These are phyloP conservation scores for Chrysotoxum bicinctum DNA, from an alignment of 2,888 invertebrate genomes.

Conservation along the genomic window DNA sequence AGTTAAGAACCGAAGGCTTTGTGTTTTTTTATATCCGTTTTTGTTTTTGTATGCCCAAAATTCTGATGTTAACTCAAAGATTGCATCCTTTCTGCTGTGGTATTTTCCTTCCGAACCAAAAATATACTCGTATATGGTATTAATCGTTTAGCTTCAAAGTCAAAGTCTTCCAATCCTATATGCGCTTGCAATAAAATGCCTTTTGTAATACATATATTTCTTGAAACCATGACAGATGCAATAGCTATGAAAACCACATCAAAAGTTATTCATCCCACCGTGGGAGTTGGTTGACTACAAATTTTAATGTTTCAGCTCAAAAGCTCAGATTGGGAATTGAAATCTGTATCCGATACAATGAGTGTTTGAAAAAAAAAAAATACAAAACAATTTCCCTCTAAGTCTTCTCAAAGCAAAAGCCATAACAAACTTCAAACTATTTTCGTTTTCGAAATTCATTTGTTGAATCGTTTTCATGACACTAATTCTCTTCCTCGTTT, in stretches of 20 bases:
- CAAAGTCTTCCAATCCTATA: no score
- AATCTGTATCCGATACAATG: background rate
- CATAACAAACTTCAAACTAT: constrained; percentile 36
- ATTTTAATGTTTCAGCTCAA: background rate
- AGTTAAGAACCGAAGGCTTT: no score
- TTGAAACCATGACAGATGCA: background rate
- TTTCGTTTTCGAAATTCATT: constrained; percentile 37
- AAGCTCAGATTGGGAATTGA: background rate
- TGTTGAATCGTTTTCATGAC: constrained; percentile 15
- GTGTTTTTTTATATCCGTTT: no score
- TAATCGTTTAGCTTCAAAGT: no score
- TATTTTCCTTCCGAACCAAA: no score
- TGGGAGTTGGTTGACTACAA: background rate
- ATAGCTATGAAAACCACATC: background rate
- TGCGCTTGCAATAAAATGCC: no score
- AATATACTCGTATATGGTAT: no score
- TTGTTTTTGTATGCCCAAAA: no score
- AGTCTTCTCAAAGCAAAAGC: background rate
- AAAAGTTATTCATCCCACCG: background rate
- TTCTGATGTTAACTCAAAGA: no score
- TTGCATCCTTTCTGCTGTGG: no score
- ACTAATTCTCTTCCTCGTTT: background rate
- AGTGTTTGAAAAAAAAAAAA: background rate
- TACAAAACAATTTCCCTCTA: background rate
- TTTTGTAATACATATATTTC: no score